Conservation (phyloP, 2,888 invertebrate species). For the Colletes collaris region DNA sequence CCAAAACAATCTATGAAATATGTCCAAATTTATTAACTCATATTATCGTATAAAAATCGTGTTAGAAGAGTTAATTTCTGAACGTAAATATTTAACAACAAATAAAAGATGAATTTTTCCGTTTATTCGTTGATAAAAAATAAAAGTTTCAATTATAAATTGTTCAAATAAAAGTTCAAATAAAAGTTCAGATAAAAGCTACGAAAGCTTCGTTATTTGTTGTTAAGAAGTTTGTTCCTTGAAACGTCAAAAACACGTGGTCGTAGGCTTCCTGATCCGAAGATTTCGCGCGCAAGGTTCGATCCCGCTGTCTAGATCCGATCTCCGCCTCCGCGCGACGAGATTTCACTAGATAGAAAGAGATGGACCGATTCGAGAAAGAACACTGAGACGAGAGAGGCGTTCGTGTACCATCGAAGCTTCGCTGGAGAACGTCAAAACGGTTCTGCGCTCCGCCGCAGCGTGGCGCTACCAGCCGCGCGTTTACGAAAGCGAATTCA, state of each 20-base stretch:
- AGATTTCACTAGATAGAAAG: slow-evolving; percentile 5
- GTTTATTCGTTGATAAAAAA: too few species aligned
- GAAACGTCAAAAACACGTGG: slow-evolving; percentile 48
- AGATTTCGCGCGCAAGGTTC: slow-evolving; percentile 28
- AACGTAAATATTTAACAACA: too few species aligned
- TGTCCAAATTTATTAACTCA: too few species aligned
- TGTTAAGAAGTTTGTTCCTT: too few species aligned
- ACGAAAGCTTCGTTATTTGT: too few species aligned
- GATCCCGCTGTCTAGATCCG: slow-evolving; percentile 12
- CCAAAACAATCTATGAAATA: too few species aligned
- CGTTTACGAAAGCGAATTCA: slow-evolving; percentile 38
- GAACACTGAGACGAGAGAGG: slow-evolving; percentile 23
- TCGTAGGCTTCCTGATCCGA: background rate
- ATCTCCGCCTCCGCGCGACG: slow-evolving; percentile 14
- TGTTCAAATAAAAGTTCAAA: too few species aligned
- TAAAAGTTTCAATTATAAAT: too few species aligned
- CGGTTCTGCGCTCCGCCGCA: slow-evolving; percentile 76
- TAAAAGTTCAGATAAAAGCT: too few species aligned
- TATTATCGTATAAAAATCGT: too few species aligned
- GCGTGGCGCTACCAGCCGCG: slow-evolving; percentile 76
- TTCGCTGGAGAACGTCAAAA: slow-evolving; percentile 70
- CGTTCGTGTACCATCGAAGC: slow-evolving; percentile 79
- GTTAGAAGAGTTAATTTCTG: too few species aligned
- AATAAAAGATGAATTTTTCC: too few species aligned
- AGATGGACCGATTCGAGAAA: background rate